These are phyloP conservation scores for Netelia melanura DNA, from an alignment of 2,888 invertebrate species.

Conservation along the genomic window DNA sequence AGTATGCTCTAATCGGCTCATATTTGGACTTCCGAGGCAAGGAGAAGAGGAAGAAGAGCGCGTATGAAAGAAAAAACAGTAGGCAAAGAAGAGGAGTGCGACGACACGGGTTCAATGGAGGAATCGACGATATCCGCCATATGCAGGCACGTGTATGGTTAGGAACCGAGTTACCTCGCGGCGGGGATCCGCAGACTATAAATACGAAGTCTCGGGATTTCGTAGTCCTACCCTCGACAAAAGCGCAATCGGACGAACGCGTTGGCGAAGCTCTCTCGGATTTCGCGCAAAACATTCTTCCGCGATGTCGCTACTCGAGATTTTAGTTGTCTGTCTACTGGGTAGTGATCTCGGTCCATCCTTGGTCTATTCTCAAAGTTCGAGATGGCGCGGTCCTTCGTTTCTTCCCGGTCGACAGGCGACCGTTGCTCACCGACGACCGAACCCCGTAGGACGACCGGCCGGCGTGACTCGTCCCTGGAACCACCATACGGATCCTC, in stretches of 20 bases:
- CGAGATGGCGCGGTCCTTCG: no score
- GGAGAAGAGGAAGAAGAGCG: background rate
- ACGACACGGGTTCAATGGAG: background rate
- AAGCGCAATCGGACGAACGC: conserved; percentile 15
- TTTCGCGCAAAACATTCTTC: no score
- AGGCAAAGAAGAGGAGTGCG: background rate
- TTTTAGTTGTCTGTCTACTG: no score
- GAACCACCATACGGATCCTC: background rate
- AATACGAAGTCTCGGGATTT: conserved; percentile 51
- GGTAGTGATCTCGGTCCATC: no score
- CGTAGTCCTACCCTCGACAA: conserved; percentile 43
- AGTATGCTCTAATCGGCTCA: background rate
- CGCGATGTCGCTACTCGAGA: no score
- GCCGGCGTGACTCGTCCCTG: background rate
- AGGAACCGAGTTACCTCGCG: conserved; percentile 50
- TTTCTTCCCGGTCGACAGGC: no score
- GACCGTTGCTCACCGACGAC: background rate
- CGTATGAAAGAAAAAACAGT: background rate
- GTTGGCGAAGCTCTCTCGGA: background rate
- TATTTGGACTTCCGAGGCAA: background rate
- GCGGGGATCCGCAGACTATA: conserved; percentile 29
- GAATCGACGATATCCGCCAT: no score
- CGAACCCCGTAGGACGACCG: background rate
- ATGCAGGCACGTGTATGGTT: background rate
- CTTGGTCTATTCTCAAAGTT: no score